phyloP scores from a whole-genome alignment of 2,888 invertebrate species.

The Nycteola revayana region DNA sequence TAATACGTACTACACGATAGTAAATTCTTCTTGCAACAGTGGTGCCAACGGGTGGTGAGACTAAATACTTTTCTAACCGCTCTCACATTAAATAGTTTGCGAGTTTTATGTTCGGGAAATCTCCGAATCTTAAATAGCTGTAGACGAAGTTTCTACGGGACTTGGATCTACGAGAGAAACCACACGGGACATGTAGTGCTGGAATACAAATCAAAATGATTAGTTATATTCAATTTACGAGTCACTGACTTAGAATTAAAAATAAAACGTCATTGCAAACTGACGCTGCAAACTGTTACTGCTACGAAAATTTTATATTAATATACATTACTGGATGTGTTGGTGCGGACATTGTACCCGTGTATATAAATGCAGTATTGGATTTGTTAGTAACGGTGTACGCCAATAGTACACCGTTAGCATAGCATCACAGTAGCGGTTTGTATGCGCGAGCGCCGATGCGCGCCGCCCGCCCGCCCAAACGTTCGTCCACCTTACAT shows the following conservation, averaged over 20 bases:
- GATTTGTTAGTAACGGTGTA: not conserved
- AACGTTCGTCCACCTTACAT: conserved; percentile 35
- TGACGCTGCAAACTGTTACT: conserved; percentile 18
- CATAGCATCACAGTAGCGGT: conserved; percentile 19
- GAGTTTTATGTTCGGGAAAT: too few species aligned
- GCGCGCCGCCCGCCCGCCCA: conserved; percentile 56
- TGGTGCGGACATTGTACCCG: not conserved
- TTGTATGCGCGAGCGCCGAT: conserved; percentile 38
- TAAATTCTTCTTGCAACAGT: too few species aligned
- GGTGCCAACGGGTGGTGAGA: too few species aligned
- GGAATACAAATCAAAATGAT: conserved; percentile 32
- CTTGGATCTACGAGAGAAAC: too few species aligned
- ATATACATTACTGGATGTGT: conserved; percentile 30
- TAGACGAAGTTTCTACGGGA: too few species aligned
- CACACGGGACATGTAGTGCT: too few species aligned
- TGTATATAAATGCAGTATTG: conserved; percentile 31
- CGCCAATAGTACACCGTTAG: conserved; percentile 1
- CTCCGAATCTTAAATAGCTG: too few species aligned
- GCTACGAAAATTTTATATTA: conserved; percentile 3
- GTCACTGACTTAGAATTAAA: conserved; percentile 72
- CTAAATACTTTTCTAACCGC: too few species aligned
- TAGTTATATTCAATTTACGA: conserved; percentile 42
- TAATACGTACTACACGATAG: too few species aligned
- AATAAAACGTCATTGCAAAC: conserved; percentile 58
- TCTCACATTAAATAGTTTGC: too few species aligned